Conservation (phyloP, 2,797 vertebrate genomes). For the Holocentrus rufus region DNA sequence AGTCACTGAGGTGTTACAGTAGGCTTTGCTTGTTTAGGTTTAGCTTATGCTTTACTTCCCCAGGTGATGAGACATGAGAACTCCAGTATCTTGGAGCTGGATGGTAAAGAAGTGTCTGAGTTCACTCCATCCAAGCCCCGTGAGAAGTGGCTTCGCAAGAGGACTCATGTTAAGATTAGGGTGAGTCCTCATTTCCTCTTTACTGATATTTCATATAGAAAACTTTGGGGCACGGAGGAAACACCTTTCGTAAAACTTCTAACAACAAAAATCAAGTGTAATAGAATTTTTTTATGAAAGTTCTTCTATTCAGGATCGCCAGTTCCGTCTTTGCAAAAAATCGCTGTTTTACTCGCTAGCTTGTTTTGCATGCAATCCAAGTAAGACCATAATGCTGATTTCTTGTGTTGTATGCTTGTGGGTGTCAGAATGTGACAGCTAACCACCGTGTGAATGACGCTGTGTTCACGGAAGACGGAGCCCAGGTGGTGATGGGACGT, state of each 20-base stretch:
- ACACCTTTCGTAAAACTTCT: too few relatives aligned
- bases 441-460: constrained; percentile 94
- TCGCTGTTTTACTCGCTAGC: too few relatives aligned
- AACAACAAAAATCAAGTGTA: too few relatives aligned
- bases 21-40: too few relatives aligned
- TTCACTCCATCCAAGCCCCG: constrained; percentile 98
- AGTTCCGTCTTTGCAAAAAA: too few relatives aligned
- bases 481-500: constrained; percentile 89
- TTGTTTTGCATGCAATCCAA: too few relatives aligned
- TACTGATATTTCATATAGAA: too few relatives aligned
- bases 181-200: constrained; percentile 66
- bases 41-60: neutral
- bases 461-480: constrained; percentile 91
- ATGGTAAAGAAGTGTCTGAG: constrained; percentile 95
- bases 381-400: neutral
- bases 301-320: too few relatives aligned
- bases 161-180: constrained; percentile 97
- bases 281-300: too few relatives aligned
- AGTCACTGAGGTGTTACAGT: neutral
- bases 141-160: constrained; percentile 97
- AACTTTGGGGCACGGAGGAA: too few relatives aligned
- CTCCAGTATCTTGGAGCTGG: constrained; percentile 92
- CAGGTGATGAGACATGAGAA: constrained; percentile 98
- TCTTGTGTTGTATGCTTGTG: neutral
- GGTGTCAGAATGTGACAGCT: constrained; percentile 90